phyloP scores from a whole-genome alignment of 1,140 invertebrate genomes.

The Dendrolimus punctatus region DNA sequence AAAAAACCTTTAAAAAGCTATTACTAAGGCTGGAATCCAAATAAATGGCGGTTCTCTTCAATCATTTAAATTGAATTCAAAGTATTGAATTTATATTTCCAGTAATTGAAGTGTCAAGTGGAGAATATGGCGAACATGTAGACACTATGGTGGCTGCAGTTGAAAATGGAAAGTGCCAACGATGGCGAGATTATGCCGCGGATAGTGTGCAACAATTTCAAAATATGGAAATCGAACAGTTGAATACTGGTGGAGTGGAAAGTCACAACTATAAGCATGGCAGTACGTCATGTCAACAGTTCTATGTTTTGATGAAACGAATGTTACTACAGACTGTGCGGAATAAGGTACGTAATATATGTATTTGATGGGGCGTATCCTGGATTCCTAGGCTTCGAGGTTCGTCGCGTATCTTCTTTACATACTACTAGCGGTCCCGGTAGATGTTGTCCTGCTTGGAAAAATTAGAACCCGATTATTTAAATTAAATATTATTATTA shows the following conservation, averaged over 20 bases:
- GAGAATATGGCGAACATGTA: constrained; percentile 80
- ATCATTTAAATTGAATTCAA: not conserved
- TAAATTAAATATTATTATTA: no score
- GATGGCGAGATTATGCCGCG: constrained; percentile 51
- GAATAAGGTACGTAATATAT: constrained; percentile 72
- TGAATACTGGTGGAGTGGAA: constrained; percentile 39
- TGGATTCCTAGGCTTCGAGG: not conserved
- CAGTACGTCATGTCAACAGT: constrained; percentile 77
- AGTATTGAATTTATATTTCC: constrained; percentile 23
- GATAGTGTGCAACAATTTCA: constrained; percentile 11
- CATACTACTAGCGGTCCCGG: no score
- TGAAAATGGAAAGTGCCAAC: constrained; percentile 74
- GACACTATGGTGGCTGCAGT: constrained; percentile 77
- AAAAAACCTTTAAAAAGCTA: no score
- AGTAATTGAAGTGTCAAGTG: constrained; percentile 85
- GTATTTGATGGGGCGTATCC: not conserved
- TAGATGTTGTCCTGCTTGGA: no score
- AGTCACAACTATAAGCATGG: constrained; percentile 70
- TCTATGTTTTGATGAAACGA: constrained; percentile 75
- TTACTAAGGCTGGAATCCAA: no score
- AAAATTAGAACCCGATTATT: no score
- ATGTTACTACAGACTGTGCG: constrained; percentile 82
- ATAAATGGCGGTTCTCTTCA: not conserved
- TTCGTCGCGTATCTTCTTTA: not conserved
- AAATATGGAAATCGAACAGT: constrained; percentile 37